Conservation (phyloP, 2,797 vertebrate genomes). For the Streptopelia turtur region DNA sequence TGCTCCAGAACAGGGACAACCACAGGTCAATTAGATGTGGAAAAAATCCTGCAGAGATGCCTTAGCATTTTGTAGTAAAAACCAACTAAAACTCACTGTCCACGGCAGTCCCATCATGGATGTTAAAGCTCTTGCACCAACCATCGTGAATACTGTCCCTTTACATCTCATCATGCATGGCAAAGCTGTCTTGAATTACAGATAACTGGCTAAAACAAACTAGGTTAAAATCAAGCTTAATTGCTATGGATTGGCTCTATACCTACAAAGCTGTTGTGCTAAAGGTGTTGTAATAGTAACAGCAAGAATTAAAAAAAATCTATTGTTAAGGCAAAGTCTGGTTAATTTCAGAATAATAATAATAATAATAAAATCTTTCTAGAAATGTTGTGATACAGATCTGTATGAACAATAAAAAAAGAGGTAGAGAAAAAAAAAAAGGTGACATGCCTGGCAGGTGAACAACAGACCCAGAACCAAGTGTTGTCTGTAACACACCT, state of each 20-base stretch:
- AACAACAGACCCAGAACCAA: neutral
- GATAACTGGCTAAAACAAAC: neutral
- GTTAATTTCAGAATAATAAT: neutral
- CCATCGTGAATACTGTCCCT: neutral
- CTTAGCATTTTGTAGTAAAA: neutral
- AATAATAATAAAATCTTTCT: too few species aligned
- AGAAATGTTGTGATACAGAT: neutral
- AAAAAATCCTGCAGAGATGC: neutral
- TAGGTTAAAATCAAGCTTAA: neutral
- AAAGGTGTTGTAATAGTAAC: neutral
- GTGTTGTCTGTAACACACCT: neutral
- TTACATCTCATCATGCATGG: neutral
- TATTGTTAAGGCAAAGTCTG: neutral
- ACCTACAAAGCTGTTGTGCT: neutral
- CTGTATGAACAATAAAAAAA: neutral
- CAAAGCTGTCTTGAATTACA: neutral
- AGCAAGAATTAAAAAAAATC: neutral
- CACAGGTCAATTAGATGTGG: rapidly evolving
- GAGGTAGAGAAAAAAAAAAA: neutral
- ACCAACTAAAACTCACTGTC: neutral
- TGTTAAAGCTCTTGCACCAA: neutral
- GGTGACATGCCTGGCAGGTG: neutral
- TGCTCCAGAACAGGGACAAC: neutral
- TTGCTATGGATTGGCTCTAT: too few species aligned
- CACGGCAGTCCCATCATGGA: rapidly evolving